phyloP scores from a whole-genome alignment of 2,888 invertebrate genomes.

The Melieria crassipennis region DNA sequence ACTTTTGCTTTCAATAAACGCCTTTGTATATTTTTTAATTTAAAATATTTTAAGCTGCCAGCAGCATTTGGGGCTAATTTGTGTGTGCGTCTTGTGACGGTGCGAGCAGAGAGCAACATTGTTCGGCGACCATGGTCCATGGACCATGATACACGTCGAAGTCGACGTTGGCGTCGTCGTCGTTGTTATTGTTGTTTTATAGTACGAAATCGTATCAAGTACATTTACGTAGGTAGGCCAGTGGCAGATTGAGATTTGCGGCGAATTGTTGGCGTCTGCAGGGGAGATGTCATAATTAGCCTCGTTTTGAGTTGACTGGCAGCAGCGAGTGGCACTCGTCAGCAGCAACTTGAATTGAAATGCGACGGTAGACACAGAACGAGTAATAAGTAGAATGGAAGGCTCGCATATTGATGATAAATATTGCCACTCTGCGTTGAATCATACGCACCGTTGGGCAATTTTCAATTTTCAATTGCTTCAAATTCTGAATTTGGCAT shows the following conservation, averaged over 20 bases:
- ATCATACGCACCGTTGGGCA: slow-evolving; percentile 9
- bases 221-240: no score
- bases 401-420: not conserved
- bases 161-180: not conserved
- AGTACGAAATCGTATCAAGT: not conserved
- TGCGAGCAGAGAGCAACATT: not conserved
- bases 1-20: no score
- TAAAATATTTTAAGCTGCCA: no score
- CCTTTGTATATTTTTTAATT: no score
- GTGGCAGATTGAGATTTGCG: no score
- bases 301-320: not conserved
- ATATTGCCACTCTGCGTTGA: not conserved
- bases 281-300: not conserved
- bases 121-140: not conserved
- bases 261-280: no score
- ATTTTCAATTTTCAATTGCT: not conserved
- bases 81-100: not conserved
- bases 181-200: not conserved
- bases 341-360: no score
- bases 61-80: not conserved
- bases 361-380: no score
- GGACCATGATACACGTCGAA: not conserved
- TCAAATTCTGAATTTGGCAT: no score
- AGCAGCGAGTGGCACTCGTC: no score
- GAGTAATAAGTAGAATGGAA: no score